phyloP scores from a whole-genome alignment of 2,113 vertebrate species.

The Brevimyrus niger region DNA sequence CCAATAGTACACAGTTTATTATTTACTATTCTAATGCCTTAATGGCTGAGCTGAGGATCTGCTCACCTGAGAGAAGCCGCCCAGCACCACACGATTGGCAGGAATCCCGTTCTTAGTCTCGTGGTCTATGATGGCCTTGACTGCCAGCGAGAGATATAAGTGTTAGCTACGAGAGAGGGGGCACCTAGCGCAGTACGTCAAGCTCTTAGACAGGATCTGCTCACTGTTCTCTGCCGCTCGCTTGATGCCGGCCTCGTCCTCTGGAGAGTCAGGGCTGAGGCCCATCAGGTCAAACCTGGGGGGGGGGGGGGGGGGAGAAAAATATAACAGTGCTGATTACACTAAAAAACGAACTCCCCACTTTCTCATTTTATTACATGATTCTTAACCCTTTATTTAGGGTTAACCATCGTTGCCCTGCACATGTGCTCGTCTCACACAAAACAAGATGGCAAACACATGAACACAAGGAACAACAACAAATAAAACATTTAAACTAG shows the following conservation, averaged over 20 bases:
- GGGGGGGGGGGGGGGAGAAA: not conserved
- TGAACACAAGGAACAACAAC: not conserved
- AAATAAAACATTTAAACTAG: not conserved
- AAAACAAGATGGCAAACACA: not conserved
- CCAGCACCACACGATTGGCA: constrained; percentile 83
- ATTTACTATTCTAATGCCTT: not conserved
- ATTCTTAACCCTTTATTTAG: not conserved
- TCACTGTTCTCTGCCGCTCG: constrained; percentile 92
- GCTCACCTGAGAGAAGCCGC: constrained; percentile 92
- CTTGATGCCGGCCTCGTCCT: constrained; percentile 95
- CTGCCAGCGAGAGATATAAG: constrained; percentile 44
- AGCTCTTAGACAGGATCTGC: constrained; percentile 8
- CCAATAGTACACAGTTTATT: not conserved
- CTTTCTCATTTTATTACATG: not conserved
- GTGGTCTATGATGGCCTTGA: constrained; percentile 92
- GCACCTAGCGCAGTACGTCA: not conserved
- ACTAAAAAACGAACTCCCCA: not conserved
- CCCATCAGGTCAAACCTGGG: constrained; percentile 94
- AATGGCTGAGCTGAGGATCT: not conserved
- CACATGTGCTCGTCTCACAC: not conserved
- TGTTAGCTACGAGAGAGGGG: not conserved
- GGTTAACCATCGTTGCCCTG: not conserved
- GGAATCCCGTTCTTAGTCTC: constrained; percentile 94
- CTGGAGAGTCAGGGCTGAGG: constrained; percentile 77
- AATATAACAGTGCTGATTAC: not conserved